Base-by-base conservation (phyloP, 2,113 vertebrate species). In the Meleagris gallopavo region DNA sequence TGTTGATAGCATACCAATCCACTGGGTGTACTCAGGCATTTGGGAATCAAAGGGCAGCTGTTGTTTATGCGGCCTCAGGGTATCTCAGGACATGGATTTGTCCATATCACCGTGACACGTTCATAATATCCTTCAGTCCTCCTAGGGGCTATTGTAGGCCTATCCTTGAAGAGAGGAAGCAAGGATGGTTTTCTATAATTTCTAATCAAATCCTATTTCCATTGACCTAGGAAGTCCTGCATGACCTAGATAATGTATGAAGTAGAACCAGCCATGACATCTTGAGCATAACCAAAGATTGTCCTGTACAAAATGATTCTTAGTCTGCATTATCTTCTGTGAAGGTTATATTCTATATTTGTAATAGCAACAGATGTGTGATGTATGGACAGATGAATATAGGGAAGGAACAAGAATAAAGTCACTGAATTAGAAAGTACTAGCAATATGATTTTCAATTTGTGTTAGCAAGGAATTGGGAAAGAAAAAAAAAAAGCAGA, bases 21-120 rank as follows among this genome's bases (percentile, higher is more conserved):
- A 0, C 2, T 29, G 20, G 34, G 7, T 6, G 0, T 75, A n/a
- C 14, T 70, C 15, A 48, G 4, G 40, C 6, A 2, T 45, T 32
- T 64, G 58, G 57, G 75, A 83, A 66, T 86, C 60, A 25, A 83
- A 77, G 54, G 22, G 25, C 30, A 71, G 0, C 16, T 92, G 2
- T 18, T 88, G 9, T 46, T 84, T 45, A n/a, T 75, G 57, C 43
- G 74, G 25, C 52, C 52, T 81, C 45, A 45, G 45, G 27, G 50
- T 4, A 41, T 64, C 20, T 70, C 36, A 21, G 21, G 25, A 34
- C 55, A 22, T 34, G 61, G 30, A 50, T 61, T 24, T 50, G 57
- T 75, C 11, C 10, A 18, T 45, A 36, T 15, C 60, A 21, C 25
- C 10, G 4, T 45, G 57, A n/a, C 5, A 10, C 12, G 9, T 73